These are phyloP conservation scores for Drosophila truncata DNA, from an alignment of 1,140 invertebrate genomes.

Conservation along the genomic window DNA sequence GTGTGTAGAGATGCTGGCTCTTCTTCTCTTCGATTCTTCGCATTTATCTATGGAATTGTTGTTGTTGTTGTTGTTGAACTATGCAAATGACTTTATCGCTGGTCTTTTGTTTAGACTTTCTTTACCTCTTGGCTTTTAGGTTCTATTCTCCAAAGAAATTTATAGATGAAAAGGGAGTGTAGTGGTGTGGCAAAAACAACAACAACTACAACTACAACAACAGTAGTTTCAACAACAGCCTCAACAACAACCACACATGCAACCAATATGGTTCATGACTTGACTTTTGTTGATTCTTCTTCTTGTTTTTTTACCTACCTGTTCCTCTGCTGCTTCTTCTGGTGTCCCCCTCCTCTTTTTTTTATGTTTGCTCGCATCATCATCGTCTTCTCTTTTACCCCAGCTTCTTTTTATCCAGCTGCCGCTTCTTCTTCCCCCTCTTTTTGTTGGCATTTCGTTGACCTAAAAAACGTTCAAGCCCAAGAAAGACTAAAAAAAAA, in stretches of 20 bases:
- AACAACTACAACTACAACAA: constrained; percentile 5
- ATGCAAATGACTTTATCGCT: constrained; percentile 82
- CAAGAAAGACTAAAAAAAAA: constrained; percentile 61
- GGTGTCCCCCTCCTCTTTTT: constrained; percentile 19
- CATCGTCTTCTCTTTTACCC: constrained; percentile 53
- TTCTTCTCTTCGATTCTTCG: constrained; percentile 6
- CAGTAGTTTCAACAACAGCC: constrained; percentile 2
- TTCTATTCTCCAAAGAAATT: constrained; percentile 52
- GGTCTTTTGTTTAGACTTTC: constrained; percentile 5
- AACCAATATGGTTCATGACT: constrained; percentile 63
- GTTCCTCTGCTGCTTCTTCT: constrained; percentile 33
- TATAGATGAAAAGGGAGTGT: constrained; percentile 47
- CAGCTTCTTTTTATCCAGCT: constrained; percentile 38
- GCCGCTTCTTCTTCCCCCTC: constrained; percentile 36
- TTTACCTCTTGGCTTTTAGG: constrained; percentile 18
- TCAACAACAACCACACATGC: constrained; percentile 8
- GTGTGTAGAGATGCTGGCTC: constrained; percentile 25
- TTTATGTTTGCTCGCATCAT: constrained; percentile 78
- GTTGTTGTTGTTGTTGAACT: constrained; percentile 53
- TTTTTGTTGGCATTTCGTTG: constrained; percentile 75
- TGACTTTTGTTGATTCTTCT: constrained; percentile 65
- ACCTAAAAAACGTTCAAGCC: constrained; percentile 82
- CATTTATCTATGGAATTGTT: constrained; percentile 21
- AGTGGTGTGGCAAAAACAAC: constrained; percentile 11
- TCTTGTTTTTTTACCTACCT: constrained; percentile 39